phyloP scores from a whole-genome alignment of 2,113 vertebrate species.

The Rhineura floridana region DNA sequence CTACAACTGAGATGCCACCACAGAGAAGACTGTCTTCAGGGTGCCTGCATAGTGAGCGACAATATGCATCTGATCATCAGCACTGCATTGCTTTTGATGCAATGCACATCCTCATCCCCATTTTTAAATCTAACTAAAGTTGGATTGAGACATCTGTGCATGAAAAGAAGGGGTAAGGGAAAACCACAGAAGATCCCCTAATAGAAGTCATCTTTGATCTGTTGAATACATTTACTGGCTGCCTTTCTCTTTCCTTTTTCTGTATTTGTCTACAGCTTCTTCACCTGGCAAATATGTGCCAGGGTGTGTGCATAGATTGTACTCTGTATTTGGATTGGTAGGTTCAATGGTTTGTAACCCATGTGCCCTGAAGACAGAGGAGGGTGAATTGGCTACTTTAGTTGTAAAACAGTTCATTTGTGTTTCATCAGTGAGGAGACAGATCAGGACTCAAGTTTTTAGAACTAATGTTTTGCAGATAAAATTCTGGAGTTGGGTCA shows the following conservation, averaged over 20 bases:
- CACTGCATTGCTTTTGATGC: background rate
- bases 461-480: background rate
- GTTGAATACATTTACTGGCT: background rate
- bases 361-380: conserved; percentile 1
- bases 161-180: background rate
- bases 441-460: background rate
- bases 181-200: background rate
- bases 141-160: background rate
- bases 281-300: background rate
- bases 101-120: background rate
- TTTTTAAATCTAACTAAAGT: background rate
- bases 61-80: too few species aligned
- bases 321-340: background rate
- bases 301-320: background rate
- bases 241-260: background rate
- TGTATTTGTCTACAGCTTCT: background rate
- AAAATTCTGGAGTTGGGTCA: background rate
- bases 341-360: background rate
- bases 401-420: background rate
- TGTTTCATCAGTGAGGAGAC: background rate
- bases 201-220: background rate
- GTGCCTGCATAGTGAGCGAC: too few species aligned
- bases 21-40: too few species aligned
- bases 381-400: conserved; percentile 1
- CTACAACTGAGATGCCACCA: too few species aligned